A percentile compares a stretch with the other conserved stretches of the same genome.
Conservation (phyloP, 1,140 invertebrate genomes). For the Cephus cinctus region DNA sequence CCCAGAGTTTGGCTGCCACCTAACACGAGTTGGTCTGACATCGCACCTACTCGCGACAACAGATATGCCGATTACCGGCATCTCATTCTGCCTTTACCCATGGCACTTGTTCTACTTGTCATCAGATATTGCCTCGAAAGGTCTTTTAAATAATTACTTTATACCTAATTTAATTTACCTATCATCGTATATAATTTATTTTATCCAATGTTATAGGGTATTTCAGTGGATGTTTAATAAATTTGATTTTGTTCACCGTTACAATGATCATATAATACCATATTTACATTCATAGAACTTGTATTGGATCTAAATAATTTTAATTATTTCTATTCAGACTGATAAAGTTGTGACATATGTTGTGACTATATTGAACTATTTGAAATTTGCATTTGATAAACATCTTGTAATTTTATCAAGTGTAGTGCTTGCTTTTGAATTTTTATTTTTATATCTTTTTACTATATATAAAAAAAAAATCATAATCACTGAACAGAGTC, state of each 20-base stretch:
- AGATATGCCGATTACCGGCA: constrained; percentile 81
- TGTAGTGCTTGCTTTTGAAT: too few species aligned
- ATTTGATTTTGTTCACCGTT: constrained; percentile 3
- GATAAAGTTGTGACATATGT: too few species aligned
- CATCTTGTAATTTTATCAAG: too few species aligned
- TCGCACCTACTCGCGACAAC: constrained; percentile 74
- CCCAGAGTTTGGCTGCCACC: constrained; percentile 85
- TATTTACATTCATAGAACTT: too few species aligned
- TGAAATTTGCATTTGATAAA: too few species aligned
- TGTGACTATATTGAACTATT: too few species aligned
- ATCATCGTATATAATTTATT: background rate
- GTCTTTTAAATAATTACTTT: constrained; percentile 52
- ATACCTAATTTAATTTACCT: constrained; percentile 10
- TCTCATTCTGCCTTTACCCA: constrained; percentile 77
- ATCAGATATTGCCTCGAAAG: constrained; percentile 78
- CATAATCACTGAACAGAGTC: too few species aligned
- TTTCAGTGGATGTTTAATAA: background rate
- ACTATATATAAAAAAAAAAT: too few species aligned
- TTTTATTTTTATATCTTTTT: too few species aligned
- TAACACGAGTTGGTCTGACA: constrained; percentile 86
- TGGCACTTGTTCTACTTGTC: constrained; percentile 74
- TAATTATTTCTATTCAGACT: too few species aligned
- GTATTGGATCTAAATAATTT: background rate
- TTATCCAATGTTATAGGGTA: background rate
- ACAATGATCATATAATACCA: too few species aligned